Conservation (phyloP, 2,888 invertebrate species). For the Baccha elongata region DNA sequence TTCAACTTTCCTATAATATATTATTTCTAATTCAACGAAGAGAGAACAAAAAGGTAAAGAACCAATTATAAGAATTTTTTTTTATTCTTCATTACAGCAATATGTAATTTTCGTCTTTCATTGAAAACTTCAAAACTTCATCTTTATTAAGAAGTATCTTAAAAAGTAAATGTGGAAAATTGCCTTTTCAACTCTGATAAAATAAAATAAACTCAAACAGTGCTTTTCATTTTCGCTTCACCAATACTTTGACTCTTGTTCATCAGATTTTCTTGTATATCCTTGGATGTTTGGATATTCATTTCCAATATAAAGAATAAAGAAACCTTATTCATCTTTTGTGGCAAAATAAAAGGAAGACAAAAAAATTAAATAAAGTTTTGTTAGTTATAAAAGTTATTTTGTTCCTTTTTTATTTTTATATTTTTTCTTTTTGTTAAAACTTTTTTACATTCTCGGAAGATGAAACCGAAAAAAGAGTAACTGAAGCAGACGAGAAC, state of each 20-base stretch:
- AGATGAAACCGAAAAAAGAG: slow-evolving; percentile 42
- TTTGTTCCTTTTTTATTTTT: slow-evolving; percentile 18
- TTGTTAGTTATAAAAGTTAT: slow-evolving; percentile 56
- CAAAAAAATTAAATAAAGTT: slow-evolving; percentile 39
- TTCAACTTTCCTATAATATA: too few species aligned
- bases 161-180: neutral
- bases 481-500: slow-evolving; percentile 24
- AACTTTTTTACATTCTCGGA: neutral
- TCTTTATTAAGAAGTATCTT: too few species aligned
- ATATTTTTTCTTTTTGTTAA: slow-evolving; percentile 7
- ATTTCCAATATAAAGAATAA: too few species aligned
- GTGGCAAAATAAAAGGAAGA: slow-evolving; percentile 22
- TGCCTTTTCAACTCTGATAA: neutral
- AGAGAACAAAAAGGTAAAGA: too few species aligned
- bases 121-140: neutral
- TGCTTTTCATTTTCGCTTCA: neutral
- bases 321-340: neutral
- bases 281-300: neutral
- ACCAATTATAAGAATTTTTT: too few species aligned
- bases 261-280: neutral
- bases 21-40: too few species aligned
- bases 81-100: too few species aligned
- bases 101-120: neutral
- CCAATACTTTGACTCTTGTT: neutral
- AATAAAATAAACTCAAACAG: neutral